Conservation (phyloP, 2,113 vertebrate species). For the Nycticorax nycticorax region DNA sequence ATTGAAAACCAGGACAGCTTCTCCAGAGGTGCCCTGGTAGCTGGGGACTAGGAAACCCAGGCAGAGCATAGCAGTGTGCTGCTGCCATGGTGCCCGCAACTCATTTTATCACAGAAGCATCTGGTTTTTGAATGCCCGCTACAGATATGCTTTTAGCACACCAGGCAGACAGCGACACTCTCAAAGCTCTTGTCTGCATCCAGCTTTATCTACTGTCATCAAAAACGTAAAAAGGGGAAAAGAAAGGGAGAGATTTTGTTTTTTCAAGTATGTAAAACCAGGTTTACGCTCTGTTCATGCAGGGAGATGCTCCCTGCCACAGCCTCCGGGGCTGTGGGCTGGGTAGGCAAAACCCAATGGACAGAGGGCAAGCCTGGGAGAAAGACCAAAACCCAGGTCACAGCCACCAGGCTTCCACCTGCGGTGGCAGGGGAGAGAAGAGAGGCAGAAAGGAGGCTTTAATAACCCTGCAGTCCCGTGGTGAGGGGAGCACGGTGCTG, state of each 20-base stretch:
- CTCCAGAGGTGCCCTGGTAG: background rate
- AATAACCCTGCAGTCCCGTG: accelerated
- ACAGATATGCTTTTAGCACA: background rate
- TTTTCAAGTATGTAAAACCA: background rate
- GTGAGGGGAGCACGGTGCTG: background rate
- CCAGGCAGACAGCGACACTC: background rate
- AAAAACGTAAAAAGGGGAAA: background rate
- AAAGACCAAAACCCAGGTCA: background rate
- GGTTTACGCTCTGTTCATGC: background rate
- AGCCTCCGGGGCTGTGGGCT: too few relatives aligned
- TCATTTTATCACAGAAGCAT: background rate
- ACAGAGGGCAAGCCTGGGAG: background rate
- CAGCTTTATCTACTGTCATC: background rate
- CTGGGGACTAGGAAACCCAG: background rate
- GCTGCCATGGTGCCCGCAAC: background rate
- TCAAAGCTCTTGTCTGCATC: background rate
- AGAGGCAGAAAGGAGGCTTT: background rate
- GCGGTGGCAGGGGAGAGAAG: background rate
- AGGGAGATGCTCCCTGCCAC: background rate
- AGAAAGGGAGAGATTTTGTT: background rate
- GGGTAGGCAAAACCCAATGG: background rate
- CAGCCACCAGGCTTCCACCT: background rate
- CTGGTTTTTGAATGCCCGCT: background rate
- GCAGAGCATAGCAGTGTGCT: background rate
- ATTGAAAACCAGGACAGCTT: background rate